A percentile compares a stretch with the other conserved stretches of the same genome.
Conservation (phyloP, 2,113 vertebrate genomes). For the Otocyon megalotis region DNA sequence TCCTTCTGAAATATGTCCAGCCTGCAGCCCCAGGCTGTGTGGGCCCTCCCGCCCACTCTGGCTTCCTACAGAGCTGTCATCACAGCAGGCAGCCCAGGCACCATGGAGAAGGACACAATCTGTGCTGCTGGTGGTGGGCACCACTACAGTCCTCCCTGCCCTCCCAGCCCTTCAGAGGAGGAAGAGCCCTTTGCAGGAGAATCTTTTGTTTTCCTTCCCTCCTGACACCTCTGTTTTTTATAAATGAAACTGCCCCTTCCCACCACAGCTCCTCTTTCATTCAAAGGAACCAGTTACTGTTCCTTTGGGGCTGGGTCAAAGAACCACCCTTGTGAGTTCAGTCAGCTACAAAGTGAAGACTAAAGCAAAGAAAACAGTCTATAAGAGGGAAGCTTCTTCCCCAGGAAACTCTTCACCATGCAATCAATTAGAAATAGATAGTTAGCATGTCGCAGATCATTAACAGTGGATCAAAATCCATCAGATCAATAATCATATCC, state of each 20-base stretch:
- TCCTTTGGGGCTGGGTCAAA: slow-evolving; percentile 55
- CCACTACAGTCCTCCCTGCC: not conserved
- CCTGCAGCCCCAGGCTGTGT: not conserved
- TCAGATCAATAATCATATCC: slow-evolving; percentile 10
- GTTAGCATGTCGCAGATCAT: slow-evolving; percentile 37
- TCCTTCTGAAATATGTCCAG: slow-evolving; percentile 54
- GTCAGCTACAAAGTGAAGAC: slow-evolving; percentile 55
- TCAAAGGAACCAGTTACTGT: not conserved
- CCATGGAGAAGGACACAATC: not conserved
- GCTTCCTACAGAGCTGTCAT: not conserved
- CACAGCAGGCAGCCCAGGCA: not conserved
- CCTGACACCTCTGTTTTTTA: slow-evolving; percentile 32
- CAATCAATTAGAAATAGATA: slow-evolving; percentile 47
- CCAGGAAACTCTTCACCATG: not conserved
- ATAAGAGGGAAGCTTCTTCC: slow-evolving; percentile 24
- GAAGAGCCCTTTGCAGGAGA: not conserved
- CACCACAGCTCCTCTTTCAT: not conserved
- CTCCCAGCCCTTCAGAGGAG: not conserved
- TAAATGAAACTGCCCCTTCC: not conserved
- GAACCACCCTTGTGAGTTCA: slow-evolving; percentile 28
- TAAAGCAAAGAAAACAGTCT: slow-evolving; percentile 49
- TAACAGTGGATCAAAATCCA: slow-evolving; percentile 30
- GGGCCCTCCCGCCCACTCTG: accelerated
- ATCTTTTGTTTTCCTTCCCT: slow-evolving; percentile 34
- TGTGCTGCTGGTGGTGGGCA: not conserved